Percentiles rank a stretch among this genome's conserved stretches.
Conservation (phyloP, 2,888 invertebrate species). For the Thera obeliscata region DNA sequence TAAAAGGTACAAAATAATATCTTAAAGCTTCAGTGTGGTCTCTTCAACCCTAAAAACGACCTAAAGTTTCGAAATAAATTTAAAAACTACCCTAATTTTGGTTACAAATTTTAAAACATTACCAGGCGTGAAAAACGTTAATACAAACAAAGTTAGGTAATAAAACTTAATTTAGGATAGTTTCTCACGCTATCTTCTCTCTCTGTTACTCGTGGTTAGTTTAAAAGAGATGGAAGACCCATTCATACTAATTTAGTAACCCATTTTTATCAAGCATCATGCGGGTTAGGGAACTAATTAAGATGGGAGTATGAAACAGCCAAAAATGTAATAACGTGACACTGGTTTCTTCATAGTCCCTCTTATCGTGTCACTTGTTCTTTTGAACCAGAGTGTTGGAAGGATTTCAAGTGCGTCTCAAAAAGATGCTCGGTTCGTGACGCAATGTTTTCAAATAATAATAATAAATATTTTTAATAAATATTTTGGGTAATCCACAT, state of each 20-base stretch:
- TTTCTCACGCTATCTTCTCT: constrained; percentile 56
- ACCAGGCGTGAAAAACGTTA: constrained; percentile 31
- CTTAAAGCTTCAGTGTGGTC: too few relatives aligned
- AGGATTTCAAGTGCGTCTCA: too few relatives aligned
- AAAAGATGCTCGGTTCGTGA: too few relatives aligned
- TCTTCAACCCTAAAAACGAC: too few relatives aligned
- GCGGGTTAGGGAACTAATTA: constrained; percentile 45
- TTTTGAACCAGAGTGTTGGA: too few relatives aligned
- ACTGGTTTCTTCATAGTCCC: background rate
- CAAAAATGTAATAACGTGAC: background rate
- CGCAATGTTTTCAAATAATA: too few relatives aligned
- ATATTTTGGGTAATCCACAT: too few relatives aligned
- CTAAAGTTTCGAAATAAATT: background rate
- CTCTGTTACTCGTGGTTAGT: constrained; percentile 43
- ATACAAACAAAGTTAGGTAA: constrained; percentile 53
- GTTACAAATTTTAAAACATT: constrained; percentile 1
- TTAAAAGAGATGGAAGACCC: constrained; percentile 43
- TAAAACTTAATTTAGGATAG: constrained; percentile 49
- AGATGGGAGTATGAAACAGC: background rate
- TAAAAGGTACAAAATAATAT: too few relatives aligned
- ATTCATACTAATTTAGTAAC: constrained; percentile 60
- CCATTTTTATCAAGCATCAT: constrained; percentile 55
- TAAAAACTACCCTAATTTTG: constrained; percentile 8
- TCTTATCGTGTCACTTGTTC: too few relatives aligned
- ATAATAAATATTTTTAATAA: too few relatives aligned